phyloP scores from a whole-genome alignment of 2,888 invertebrate genomes.

The Dyspetes luteomarginatus region DNA sequence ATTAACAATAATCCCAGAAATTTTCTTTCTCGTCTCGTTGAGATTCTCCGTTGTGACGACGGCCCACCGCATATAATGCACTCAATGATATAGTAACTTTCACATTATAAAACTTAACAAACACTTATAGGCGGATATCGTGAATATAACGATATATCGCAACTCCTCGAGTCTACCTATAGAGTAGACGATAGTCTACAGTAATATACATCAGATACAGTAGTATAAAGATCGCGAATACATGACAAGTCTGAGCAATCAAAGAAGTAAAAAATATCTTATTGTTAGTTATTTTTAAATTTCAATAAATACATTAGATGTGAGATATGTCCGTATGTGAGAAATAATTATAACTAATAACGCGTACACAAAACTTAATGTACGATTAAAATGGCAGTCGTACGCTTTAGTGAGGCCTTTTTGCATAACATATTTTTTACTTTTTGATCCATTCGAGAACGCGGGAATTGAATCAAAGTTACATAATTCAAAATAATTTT shows the following conservation, averaged over 20 bases:
- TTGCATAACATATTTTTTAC: conserved; percentile 31
- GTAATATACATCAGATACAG: no score
- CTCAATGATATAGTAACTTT: conserved; percentile 65
- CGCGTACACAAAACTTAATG: conserved; percentile 36
- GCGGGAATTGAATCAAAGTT: conserved; percentile 3
- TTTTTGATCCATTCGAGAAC: conserved; percentile 3
- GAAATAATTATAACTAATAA: conserved; percentile 53
- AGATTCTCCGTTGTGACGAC: neutral
- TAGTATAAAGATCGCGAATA: conserved; percentile 26
- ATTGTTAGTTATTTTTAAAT: conserved; percentile 51
- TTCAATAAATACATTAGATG: conserved; percentile 69
- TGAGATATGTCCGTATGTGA: conserved; percentile 38
- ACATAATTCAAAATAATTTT: conserved; percentile 7
- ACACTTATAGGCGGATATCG: conserved; percentile 65
- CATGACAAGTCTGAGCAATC: conserved; percentile 56
- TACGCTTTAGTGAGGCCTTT: conserved; percentile 38
- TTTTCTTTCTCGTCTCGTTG: neutral
- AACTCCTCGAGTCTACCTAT: conserved; percentile 14
- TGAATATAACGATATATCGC: conserved; percentile 35
- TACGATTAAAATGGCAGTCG: conserved; percentile 67
- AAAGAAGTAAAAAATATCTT: conserved; percentile 24
- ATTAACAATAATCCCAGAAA: neutral
- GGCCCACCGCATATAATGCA: conserved; percentile 6
- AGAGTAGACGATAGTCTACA: no score
- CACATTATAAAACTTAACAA: conserved; percentile 76